phyloP scores from a whole-genome alignment of 2,888 invertebrate genomes.

The Melinaea menophilus region DNA sequence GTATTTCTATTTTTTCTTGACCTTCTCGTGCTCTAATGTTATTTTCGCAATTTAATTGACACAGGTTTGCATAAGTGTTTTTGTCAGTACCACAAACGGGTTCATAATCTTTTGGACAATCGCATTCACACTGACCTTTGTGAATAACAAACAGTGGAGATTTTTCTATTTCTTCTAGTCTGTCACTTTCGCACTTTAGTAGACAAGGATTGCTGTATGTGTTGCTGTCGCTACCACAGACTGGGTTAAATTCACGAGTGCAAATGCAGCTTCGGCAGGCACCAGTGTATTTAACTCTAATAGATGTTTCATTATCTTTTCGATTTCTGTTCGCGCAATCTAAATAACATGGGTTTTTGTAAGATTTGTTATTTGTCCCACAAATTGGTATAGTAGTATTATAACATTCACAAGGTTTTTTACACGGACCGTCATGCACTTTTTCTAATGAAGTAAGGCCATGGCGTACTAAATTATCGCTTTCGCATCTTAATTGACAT shows the following conservation, averaged over 20 bases:
- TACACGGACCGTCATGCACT: slow-evolving; percentile 16
- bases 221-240: slow-evolving; percentile 41
- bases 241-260: slow-evolving; percentile 21
- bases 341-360: slow-evolving; percentile 28
- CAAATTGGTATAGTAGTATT: slow-evolving; percentile 26
- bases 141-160: slow-evolving; percentile 24
- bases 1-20: slow-evolving; percentile 6
- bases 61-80: slow-evolving; percentile 38
- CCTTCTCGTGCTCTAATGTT: slow-evolving; percentile 19
- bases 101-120: slow-evolving; percentile 20
- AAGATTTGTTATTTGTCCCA: slow-evolving; percentile 28
- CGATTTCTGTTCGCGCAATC: slow-evolving; percentile 25
- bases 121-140: slow-evolving; percentile 28
- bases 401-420: slow-evolving; percentile 26
- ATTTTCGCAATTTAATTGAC: slow-evolving; percentile 34
- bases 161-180: slow-evolving; percentile 30
- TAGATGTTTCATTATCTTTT: slow-evolving; percentile 8
- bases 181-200: slow-evolving; percentile 40
- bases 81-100: slow-evolving; percentile 40
- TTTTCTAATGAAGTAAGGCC: slow-evolving; percentile 20
- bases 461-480: slow-evolving; percentile 16
- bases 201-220: slow-evolving; percentile 42
- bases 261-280: slow-evolving; percentile 27
- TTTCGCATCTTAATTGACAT: slow-evolving; percentile 29
- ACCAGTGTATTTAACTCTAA: slow-evolving; percentile 31